Evolutionary conservation across 1,140 invertebrate species (phyloP).

Genomic region (Platyscapa corneri): DNA sequence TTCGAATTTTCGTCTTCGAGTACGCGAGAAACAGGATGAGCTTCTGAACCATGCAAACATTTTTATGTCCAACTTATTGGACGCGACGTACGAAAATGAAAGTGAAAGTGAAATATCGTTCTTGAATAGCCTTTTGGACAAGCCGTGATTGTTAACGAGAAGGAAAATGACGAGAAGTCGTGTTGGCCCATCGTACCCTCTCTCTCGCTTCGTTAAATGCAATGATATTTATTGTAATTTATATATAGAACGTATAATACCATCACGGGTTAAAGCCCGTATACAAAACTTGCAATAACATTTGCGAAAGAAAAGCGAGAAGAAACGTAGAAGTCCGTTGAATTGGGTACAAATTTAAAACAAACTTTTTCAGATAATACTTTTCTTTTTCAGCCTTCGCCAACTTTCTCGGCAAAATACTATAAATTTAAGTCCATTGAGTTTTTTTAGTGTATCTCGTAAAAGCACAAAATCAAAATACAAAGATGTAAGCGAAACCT

Average conservation of each 20-base stretch:
- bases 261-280: neutral
- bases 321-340: neutral
- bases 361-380: neutral
- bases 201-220: neutral
- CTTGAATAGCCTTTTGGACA: neutral
- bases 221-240: neutral
- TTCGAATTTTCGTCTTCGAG: constrained; percentile 25
- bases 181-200: neutral
- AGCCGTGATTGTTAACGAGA: neutral
- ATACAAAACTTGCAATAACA: neutral
- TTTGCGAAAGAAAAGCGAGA: neutral
- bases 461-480: constrained; percentile 24
- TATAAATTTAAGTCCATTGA: constrained; percentile 12
- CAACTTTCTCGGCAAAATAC: constrained; percentile 3
- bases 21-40: neutral
- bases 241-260: neutral
- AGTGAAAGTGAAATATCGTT: neutral
- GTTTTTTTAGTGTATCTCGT: constrained; percentile 5
- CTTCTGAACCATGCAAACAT: neutral
- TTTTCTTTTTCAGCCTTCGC: neutral
- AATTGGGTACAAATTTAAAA: constrained; percentile 15
- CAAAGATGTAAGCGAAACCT: neutral
- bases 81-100: neutral
- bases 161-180: neutral
- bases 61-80: neutral